These are phyloP conservation scores for Lathamus discolor DNA, from an alignment of 2,113 vertebrate genomes.

Conservation along the genomic window DNA sequence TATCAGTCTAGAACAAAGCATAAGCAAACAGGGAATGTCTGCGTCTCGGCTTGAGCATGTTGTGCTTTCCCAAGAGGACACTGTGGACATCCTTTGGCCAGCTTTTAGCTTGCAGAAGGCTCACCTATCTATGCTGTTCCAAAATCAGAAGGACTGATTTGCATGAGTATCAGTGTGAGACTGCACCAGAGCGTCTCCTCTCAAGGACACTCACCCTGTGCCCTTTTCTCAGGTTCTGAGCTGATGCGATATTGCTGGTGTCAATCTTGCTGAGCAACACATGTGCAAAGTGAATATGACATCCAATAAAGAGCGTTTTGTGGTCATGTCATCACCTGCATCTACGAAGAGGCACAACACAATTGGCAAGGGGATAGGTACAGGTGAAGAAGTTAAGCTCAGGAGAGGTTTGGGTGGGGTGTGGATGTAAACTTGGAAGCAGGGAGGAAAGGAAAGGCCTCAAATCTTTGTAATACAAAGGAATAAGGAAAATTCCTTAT, in stretches of 20 bases:
- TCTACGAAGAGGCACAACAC: fast-evolving
- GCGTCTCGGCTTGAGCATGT: fast-evolving
- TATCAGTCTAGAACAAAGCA: not conserved
- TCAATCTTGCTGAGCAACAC: not conserved
- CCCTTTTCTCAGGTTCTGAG: not conserved
- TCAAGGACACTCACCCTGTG: fast-evolving
- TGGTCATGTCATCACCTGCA: fast-evolving
- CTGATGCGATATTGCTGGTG: no score
- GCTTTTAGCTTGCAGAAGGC: not conserved
- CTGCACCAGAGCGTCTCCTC: fast-evolving
- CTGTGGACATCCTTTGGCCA: not conserved
- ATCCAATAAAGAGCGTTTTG: not conserved
- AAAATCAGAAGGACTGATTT: not conserved
- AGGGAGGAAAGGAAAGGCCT: no score
- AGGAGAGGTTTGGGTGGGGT: not conserved
- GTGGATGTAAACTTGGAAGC: not conserved
- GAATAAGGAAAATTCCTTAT: not conserved
- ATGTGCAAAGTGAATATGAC: fast-evolving
- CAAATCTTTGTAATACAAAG: not conserved
- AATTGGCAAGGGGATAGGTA: not conserved
- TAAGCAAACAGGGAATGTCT: not conserved
- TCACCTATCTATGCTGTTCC: fast-evolving
- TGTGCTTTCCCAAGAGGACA: not conserved
- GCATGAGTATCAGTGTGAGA: fast-evolving
- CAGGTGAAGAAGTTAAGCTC: not conserved